Evolutionary conservation across 2,113 vertebrate species (phyloP).

Genomic region (Coregonus clupeaformis): DNA sequence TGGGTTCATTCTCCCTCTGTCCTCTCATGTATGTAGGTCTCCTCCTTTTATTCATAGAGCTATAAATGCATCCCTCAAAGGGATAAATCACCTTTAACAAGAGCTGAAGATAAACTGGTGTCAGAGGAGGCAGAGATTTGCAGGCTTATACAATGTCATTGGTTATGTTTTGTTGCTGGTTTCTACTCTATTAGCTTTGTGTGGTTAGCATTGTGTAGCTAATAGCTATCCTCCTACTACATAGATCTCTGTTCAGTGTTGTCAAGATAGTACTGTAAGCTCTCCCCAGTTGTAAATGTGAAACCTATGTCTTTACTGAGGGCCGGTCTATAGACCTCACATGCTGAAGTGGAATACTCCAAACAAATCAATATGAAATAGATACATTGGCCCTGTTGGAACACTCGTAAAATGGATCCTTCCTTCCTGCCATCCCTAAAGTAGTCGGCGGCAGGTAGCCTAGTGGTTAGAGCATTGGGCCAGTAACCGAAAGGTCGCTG

Average conservation of each 20-base stretch:
- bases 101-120: not conserved
- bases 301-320: not conserved
- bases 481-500: no score
- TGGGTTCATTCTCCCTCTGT: not conserved
- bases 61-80: conserved; percentile 2
- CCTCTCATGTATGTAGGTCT: not conserved
- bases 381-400: not conserved
- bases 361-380: not conserved
- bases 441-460: not conserved
- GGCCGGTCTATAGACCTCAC: not conserved
- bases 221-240: no score
- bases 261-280: not conserved
- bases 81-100: not conserved
- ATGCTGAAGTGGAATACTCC: not conserved
- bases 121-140: not conserved
- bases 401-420: no score
- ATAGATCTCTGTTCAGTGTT: not conserved
- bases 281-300: not conserved
- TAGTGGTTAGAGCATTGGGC: no score
- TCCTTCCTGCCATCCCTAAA: no score
- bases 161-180: not conserved
- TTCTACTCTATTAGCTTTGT: no score
- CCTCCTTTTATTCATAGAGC: not conserved
- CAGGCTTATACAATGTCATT: no score
- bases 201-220: no score